These are phyloP conservation scores for Papilio protenor DNA, from an alignment of 2,888 invertebrate species.

Conservation along the genomic window DNA sequence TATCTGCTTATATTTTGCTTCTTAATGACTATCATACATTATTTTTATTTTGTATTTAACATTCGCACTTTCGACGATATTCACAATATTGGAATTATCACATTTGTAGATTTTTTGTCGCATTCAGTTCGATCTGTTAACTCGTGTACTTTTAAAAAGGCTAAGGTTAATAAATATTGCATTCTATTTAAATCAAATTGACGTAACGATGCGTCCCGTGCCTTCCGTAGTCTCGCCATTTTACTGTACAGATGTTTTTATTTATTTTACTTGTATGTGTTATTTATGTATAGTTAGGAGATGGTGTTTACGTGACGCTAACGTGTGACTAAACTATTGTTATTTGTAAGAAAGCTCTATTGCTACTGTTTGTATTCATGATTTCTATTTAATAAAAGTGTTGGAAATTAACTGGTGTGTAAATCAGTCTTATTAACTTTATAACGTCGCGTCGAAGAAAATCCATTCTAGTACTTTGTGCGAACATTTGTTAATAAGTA, in stretches of 20 bases:
- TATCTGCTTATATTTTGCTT: constrained; percentile 33
- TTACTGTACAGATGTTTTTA: constrained; percentile 20
- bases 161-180: neutral
- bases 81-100: neutral
- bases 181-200: neutral
- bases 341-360: constrained; percentile 56
- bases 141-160: neutral
- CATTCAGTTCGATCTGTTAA: neutral
- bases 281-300: constrained; percentile 20
- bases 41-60: neutral
- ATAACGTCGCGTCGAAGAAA: constrained; percentile 7
- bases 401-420: constrained; percentile 52
- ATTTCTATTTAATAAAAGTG: constrained; percentile 61
- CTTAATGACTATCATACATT: neutral
- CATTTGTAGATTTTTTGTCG: neutral
- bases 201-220: neutral
- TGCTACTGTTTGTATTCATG: constrained; percentile 57
- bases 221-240: constrained; percentile 12
- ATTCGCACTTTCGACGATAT: neutral
- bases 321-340: constrained; percentile 50
- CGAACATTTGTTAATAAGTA: neutral
- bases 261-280: constrained; percentile 2
- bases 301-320: constrained; percentile 3
- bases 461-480: constrained; percentile 16
- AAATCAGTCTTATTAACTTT: constrained; percentile 28